Percentiles rank a stretch among this genome's conserved stretches.
Evolutionary conservation across 2,797 vertebrate species (phyloP).

Genomic region (Amblyraja radiata): DNA sequence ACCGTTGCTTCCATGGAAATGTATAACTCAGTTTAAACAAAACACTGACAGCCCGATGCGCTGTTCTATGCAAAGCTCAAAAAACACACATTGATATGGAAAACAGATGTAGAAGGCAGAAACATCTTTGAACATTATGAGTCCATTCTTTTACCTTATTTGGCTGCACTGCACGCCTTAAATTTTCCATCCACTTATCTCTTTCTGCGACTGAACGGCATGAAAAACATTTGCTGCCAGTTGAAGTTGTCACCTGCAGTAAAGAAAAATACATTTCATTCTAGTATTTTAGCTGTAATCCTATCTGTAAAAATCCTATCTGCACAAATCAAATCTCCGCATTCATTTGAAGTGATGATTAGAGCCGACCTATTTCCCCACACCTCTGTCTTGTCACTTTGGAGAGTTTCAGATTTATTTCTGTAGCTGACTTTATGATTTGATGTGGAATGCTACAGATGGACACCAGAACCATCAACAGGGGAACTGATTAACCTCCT

Average conservation of each 20-base stretch:
- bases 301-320: too few relatives aligned
- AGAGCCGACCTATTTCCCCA: not conserved
- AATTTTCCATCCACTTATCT: conserved; percentile 99
- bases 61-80: not conserved
- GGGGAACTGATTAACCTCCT: not conserved
- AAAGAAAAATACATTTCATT: conserved; percentile 37
- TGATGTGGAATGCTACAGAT: not conserved
- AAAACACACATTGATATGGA: not conserved
- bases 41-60: not conserved
- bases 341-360: not conserved
- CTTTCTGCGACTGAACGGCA: conserved; percentile 93
- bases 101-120: not conserved
- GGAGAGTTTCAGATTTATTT: not conserved
- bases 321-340: not conserved
- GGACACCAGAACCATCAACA: not conserved
- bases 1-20: not conserved
- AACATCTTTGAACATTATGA: not conserved
- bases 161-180: conserved; percentile 90
- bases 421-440: not conserved
- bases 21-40: not conserved
- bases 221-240: conserved; percentile 97
- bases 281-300: not conserved
- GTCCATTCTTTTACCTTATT: conserved; percentile 74
- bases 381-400: not conserved
- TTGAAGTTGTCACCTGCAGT: conserved; percentile 86